Conservation (phyloP, 1,140 invertebrate genomes). For the Maniola jurtina region DNA sequence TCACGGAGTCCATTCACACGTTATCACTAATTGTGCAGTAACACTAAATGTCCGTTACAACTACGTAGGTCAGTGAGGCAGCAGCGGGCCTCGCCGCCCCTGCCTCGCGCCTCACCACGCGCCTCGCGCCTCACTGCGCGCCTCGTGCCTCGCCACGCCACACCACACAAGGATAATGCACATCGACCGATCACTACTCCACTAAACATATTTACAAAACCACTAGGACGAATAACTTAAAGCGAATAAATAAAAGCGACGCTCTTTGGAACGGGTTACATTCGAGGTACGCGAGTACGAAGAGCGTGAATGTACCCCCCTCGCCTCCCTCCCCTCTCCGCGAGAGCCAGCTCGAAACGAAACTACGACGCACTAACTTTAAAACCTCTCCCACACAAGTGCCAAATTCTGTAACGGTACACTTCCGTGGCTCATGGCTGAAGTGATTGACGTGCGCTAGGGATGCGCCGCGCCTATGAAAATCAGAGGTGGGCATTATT, state of each 20-base stretch:
- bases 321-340: constrained; percentile 12
- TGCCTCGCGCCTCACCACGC: constrained; percentile 36
- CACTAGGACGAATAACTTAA: constrained; percentile 51
- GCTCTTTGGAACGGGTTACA: constrained; percentile 70
- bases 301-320: constrained; percentile 16
- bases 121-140: constrained; percentile 31
- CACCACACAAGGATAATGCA: constrained; percentile 12
- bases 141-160: constrained; percentile 24
- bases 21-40: constrained; percentile 34
- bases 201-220: constrained; percentile 36
- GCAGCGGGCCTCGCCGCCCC: constrained; percentile 27
- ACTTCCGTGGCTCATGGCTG: too few relatives aligned
- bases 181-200: constrained; percentile 34
- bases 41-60: constrained; percentile 5
- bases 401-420: too few relatives aligned
- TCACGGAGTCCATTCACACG: constrained; percentile 31
- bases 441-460: too few relatives aligned
- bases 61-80: constrained; percentile 10
- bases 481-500: too few relatives aligned
- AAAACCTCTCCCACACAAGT: background rate
- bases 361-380: background rate
- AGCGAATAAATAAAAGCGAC: constrained; percentile 66
- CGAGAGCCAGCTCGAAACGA: constrained; percentile 5
- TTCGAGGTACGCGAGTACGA: constrained; percentile 47
- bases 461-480: too few relatives aligned